Base-by-base conservation (phyloP, 2,888 invertebrate species). In the Lapara coniferarum region DNA sequence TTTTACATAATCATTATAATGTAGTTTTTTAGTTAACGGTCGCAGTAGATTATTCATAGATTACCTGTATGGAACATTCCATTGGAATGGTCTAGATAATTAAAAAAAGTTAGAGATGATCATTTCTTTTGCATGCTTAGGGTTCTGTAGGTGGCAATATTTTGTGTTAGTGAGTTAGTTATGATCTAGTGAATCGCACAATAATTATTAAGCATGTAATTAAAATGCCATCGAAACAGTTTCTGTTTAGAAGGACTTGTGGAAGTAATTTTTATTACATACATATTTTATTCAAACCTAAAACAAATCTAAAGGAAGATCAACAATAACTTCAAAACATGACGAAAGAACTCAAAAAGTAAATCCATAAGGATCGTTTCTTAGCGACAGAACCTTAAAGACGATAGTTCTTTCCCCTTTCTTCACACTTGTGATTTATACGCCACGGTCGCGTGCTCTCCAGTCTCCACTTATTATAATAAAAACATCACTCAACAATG, bases 391-490 rank as follows among this genome's bases (percentile, higher is more conserved):
- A 46, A 59, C 19, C 16, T 19, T 46, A 59, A 59, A 59, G n/a
- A 46, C n/a, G 44, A 14, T 59, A 46, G 44, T 59, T 16, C 46
- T 59, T 59, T 59, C 46, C 59, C 44, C 59, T 46, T 59, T 59
- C 46, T 59, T 59, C 59, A 59, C 59, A 46, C 56, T 51, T 51
- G 51, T 56, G 56, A 58, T 58, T 59, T 59, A 46, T 59, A 46
- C 44, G 59, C 46, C 12, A 59, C 16, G 59, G 59, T 59, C n/a
- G n/a, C 46, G 59, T 59, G 59, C 44, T 44, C 44, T 6, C 13
- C 19, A 44, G n/a, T 44, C 44, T 6, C 13, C 19, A 44, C 16
- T 12, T 46, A 59, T 59, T 46, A 59, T 59, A 59, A 59, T 59
- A 46, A 59, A 56, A 59, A 46, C 59, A 46, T 59, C 16, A 44